Evolutionary conservation across 2,113 vertebrate genomes (phyloP), one percentile per base, ranked within the genome.

Genomic region (Noctilio leporinus): DNA sequence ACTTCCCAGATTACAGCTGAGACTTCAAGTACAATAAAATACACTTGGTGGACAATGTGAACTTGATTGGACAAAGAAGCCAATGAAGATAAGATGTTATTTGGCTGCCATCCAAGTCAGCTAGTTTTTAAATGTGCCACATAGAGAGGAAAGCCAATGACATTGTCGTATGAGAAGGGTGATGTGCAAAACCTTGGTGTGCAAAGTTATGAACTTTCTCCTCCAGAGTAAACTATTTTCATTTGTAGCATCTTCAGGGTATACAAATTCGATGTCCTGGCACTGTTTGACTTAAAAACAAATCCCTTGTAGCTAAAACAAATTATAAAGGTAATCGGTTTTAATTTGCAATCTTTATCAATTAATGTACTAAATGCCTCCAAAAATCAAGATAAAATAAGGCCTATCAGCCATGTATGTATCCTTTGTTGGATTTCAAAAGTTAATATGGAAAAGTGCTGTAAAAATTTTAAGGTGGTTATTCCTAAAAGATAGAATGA

Each of bases 261-360:
- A 53, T 97, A 98, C 75, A 98, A 98, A 90, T 97, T 99, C 96
- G 98, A 99, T 83, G 98, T 98, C 93, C 97, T 98, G 88, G 99
- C 98, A 97, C 98, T 98, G 45, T 99, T 99, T 97, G 98, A 99
- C 97, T 99, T 99, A 96, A 99, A 99, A 97, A 99, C 98, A 26
- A 98, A 98, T 85, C 98, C 98, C n/a, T 96, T 98, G 12, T 99
- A 98, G 95, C 98, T 98, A 98, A 98, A 90, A 98, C 98, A 40
- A 98, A 99, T 96, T 99, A 99, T 96, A 98, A 99, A 97, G 99
- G 98, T 99, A 98, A 96, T 16, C 73, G 93, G 78, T 38, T 91
- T 88, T 85, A 4, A 86, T 86, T 86, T 26, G 88, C 11, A 62
- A 35, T 69, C 43, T 91, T 90, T 89, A 8, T 80, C 62, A 70